Evolutionary conservation across 2,797 vertebrate species (phyloP).

Genomic region (Alcedo quadribrachys): DNA sequence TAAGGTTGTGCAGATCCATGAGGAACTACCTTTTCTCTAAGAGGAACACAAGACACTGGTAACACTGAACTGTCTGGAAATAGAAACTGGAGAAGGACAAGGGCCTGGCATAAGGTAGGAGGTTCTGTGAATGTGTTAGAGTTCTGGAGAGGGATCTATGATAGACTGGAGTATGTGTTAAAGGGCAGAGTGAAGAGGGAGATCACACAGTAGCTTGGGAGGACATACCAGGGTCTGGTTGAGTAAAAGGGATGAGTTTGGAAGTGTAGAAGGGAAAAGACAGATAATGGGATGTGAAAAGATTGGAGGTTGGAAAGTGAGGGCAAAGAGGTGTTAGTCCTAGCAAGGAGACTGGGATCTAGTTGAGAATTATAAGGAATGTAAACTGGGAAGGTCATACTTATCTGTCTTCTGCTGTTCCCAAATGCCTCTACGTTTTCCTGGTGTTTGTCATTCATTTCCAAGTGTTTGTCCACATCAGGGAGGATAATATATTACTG

Average conservation of each 20-base stretch:
- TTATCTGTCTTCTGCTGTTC: slow-evolving; percentile 9
- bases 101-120: rapidly evolving
- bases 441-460: slow-evolving; percentile 41
- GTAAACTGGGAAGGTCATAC: slow-evolving; percentile 14
- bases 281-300: background rate
- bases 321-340: background rate
- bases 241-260: background rate
- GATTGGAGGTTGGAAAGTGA: background rate
- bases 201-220: background rate
- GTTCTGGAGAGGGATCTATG: background rate
- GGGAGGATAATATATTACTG: slow-evolving; percentile 33
- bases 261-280: background rate
- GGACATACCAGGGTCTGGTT: background rate
- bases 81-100: background rate
- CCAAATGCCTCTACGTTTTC: slow-evolving; percentile 25
- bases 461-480: slow-evolving; percentile 50
- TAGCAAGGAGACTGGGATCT: background rate
- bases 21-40: background rate
- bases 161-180: background rate
- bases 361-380: background rate
- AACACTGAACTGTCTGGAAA: background rate
- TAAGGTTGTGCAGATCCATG: background rate
- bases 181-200: background rate
- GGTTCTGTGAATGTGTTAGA: background rate
- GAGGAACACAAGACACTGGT: rapidly evolving